A percentile compares a stretch with the other conserved stretches of the same genome.
Conservation (phyloP, 2,113 vertebrate genomes). For the Dicrurus megarhynchus region DNA sequence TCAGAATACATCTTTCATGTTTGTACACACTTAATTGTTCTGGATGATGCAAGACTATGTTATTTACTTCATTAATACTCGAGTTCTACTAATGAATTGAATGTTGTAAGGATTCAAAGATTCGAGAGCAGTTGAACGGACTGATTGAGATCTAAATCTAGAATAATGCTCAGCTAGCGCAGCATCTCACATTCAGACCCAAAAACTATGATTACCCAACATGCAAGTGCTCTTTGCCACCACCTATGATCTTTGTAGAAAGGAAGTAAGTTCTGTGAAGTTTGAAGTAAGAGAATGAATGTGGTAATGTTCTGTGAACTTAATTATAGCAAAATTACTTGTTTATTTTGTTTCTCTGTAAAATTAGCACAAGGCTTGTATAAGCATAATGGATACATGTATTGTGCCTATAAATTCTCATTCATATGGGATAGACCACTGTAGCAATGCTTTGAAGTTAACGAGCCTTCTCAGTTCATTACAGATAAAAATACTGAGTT, state of each 20-base stretch:
- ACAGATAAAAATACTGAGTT: neutral
- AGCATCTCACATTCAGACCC: neutral
- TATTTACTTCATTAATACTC: neutral
- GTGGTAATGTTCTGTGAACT: conserved; percentile 14
- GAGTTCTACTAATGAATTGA: neutral
- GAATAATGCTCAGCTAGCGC: neutral
- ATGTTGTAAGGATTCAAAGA: neutral
- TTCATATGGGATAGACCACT: neutral
- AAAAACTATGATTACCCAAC: neutral
- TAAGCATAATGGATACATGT: neutral
- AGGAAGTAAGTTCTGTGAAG: neutral
- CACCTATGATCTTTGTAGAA: neutral
- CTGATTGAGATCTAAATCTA: neutral
- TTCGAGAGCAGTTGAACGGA: neutral
- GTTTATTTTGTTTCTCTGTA: conserved; percentile 24
- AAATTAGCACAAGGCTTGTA: neutral
- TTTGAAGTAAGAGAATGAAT: neutral
- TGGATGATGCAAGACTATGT: neutral
- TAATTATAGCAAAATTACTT: neutral
- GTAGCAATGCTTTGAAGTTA: conserved; percentile 23
- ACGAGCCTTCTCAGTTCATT: conserved; percentile 1
- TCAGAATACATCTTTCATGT: neutral
- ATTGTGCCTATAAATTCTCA: neutral
- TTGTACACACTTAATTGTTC: neutral
- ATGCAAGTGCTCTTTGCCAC: neutral